Base-by-base conservation (phyloP, 2,113 vertebrate species). In the Scalopus aquaticus region DNA sequence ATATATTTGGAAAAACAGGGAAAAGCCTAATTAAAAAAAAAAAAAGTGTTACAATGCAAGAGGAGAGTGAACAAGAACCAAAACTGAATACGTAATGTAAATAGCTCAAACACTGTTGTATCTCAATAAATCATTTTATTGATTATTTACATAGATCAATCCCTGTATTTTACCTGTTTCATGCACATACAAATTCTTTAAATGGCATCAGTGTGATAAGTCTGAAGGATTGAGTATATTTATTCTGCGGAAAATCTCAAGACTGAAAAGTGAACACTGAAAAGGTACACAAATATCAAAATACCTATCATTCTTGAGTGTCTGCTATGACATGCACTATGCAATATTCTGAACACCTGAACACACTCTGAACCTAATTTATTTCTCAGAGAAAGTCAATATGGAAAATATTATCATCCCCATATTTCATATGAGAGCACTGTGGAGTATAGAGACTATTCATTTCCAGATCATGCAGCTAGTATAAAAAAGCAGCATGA, bases 361-460 rank as follows among this genome's bases (percentile, higher is more conserved):
- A n/a, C 42, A 20, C 5, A 44, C 10, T 39, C 51, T 60, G 51
- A 65, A 15, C 2, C 32, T 65, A 26, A 54, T 26, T 73, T 35
- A 5, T 30, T 46, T 78, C n/a, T 92, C 54, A n/a, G 10, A 79
- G 49, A 72, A 78, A 37, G 1, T 24, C 67, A 60, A 9, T 17
- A 10, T 35, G 28, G 22, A 54, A 32, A 28, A 26, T 32, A n/a
- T 8, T 37, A 7, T 15, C 44, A 51, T 51, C 58, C 9, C 37
- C 24, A 35, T 26, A 67, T 60, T 83, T 67, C n/a, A 37, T 9
- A 4, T 35, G 4, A 64, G 6, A 49, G 16, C 39, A 64, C 6
- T 44, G 9, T 6, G 35, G 22, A 0, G 20, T 30, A 17, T 0
- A 35, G 9, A 64, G 2, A 6, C 37, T 1, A 9, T 35, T 46